A percentile compares a stretch with the other conserved stretches of the same genome.
These are phyloP conservation scores for Coptodon bakossiorum DNA, from an alignment of 2,113 vertebrate genomes.

Conservation along the genomic window DNA sequence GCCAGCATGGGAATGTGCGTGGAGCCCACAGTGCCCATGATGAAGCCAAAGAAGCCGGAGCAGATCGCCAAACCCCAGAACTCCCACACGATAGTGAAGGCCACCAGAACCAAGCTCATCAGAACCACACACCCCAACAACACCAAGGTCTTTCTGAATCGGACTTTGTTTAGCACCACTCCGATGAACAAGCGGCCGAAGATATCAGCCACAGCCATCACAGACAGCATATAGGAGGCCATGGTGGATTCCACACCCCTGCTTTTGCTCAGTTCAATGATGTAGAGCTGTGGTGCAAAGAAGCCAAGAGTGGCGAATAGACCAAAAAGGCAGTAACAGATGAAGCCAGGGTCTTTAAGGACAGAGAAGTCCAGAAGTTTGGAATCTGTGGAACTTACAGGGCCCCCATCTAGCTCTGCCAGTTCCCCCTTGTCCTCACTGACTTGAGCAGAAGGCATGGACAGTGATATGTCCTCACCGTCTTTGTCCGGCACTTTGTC, in stretches of 20 bases:
- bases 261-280: conserved; percentile 87
- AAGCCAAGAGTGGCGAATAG: conserved; percentile 93
- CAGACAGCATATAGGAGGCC: conserved; percentile 82
- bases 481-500: conserved; percentile 19
- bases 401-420: background rate
- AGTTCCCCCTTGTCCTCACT: conserved; percentile 13
- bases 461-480: background rate
- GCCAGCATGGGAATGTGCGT: conserved; percentile 93
- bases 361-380: conserved; percentile 87
- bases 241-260: conserved; percentile 74
- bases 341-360: conserved; percentile 82
- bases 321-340: conserved; percentile 90
- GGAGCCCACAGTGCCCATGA: conserved; percentile 85
- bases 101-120: conserved; percentile 79
- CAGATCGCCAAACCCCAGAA: conserved; percentile 88
- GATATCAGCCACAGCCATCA: conserved; percentile 87
- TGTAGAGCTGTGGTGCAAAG: conserved; percentile 90
- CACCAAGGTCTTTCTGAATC: conserved; percentile 84
- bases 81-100: conserved; percentile 79
- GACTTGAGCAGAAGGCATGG: background rate
- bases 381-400: background rate
- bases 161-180: conserved; percentile 77
- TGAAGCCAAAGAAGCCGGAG: conserved; percentile 84
- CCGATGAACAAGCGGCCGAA: conserved; percentile 83
- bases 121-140: conserved; percentile 81